Evolutionary conservation across 2,113 vertebrate species (phyloP), one percentile per base, ranked within the genome.

Genomic region (Larimichthys crocea): DNA sequence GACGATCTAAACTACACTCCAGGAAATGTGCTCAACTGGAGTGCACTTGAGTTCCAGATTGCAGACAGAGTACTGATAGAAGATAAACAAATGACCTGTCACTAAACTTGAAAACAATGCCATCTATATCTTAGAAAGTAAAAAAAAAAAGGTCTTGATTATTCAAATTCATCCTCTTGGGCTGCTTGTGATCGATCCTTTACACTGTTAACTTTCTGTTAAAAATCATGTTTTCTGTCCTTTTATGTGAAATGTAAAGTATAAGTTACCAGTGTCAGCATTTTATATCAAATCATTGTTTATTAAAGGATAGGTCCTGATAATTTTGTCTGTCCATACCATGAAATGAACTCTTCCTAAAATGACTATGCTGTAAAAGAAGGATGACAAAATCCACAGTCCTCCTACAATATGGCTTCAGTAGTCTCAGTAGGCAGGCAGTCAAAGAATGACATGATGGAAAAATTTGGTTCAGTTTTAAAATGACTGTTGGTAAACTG

Each of bases 21-120:
- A 44, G 93, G 93, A 1, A 92, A 92, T 24, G 79, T 92, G 50
- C 55, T 94, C 40, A 94, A 87, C 80, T 94, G 93, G 94, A 74
- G 40, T 2, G 69, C 83, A 0, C 71, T 94, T 31, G 68, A 93
- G 0, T 93, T 65, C 17, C 9, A 56, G 65, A 87, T 81, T 0
- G 0, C 3, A 3, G 88, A 68, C 31, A 78, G 6, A 52, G 89
- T 92, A 29, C 4, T 89, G n/a, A 4, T 91, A 42, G 92, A 92
- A 53, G 9, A 91, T 2, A 84, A 83, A 69, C 17, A 14, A 4
- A 50, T 6, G 5, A 1, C 0, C 11, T 91, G 84, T 69, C 17
- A 53, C 35, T 88, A 69, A 88, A 70, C 10, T 15, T 22, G n/a
- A 3, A 52, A 35, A 57, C 60, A 40, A 48, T 0, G 15, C 31